Conservation (phyloP, 1,140 invertebrate genomes). For the Chironomus striatipennis region DNA sequence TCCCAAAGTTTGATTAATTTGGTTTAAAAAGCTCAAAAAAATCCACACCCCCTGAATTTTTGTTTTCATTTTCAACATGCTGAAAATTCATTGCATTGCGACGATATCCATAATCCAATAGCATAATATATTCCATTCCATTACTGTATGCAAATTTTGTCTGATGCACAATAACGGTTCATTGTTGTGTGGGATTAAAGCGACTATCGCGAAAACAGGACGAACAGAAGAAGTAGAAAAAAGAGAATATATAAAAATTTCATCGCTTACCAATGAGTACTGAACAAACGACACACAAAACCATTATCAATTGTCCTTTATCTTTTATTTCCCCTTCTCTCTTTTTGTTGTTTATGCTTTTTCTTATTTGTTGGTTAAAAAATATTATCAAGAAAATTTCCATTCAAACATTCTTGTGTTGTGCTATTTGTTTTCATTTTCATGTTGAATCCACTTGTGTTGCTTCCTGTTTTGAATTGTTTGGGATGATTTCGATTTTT, state of each 20-base stretch:
- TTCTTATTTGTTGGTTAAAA: no score
- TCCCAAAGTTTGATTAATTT: no score
- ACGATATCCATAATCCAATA: conserved; percentile 20
- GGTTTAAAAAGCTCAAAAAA: no score
- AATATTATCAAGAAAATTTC: no score
- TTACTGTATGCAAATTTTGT: conserved; percentile 23
- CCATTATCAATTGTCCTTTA: conserved; percentile 9
- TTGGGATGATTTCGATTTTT: no score
- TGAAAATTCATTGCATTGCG: conserved; percentile 6
- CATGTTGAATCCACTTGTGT: no score
- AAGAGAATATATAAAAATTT: not conserved
- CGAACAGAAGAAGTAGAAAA: not conserved
- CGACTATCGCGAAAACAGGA: not conserved
- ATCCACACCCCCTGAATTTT: no score
- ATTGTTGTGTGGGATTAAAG: conserved; percentile 2
- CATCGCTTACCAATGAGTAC: not conserved
- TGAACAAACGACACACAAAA: not conserved
- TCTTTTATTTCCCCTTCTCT: not conserved
- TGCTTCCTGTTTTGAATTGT: no score
- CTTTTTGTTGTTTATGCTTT: not conserved
- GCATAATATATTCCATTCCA: conserved; percentile 23
- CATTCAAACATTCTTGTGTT: no score
- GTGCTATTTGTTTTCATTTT: no score
- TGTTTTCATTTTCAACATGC: not conserved
- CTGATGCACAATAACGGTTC: conserved; percentile 11